Base-by-base conservation (phyloP, 2,888 invertebrate species). In the Barypeithes pellucidus region DNA sequence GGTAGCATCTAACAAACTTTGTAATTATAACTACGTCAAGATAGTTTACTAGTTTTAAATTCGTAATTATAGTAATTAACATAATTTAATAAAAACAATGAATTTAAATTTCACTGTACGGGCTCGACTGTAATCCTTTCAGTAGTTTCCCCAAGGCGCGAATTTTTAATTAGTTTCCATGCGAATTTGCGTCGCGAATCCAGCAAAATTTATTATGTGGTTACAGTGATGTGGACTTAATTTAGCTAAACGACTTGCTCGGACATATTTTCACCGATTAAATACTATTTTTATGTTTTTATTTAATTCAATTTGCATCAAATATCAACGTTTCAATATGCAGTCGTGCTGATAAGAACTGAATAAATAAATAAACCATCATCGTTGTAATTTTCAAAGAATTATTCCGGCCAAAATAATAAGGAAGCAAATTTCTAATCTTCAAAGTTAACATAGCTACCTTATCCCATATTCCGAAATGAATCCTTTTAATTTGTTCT, bases 371-470 rank as follows among this genome's bases (percentile, higher is more conserved):
- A 29, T 29, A 29, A 4, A 29, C 29, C 29, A 29, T 29, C 5
- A 24, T 24, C 24, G 12, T 12, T 4, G 52, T 52, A 52, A 52
- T 52, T 52, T 52, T 22, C 24, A 24, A 1, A 7, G 24, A 52
- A 24, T 24, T 24, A 24, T 52, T 24, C 24, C 22, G 12, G 52
- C 45, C 36, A 50, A 41, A 70, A 50, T 69, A 62, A 59, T 66
- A 66, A 59, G 41, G 52, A 61, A 57, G 14, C 59, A 68, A 68
- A 67, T 22, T 63, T 65, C 16, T 36, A 73, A 73, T 73, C 65
- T 69, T 69, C 59, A 54, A 69, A 73, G 50, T 63, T 73, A 73
- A 73, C 68, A 73, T 69, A 59, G 67, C 66, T 74, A 61, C 66
- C 66, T 72, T 67, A 70, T 67, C 41, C 59, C 50, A 59, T 59